These are phyloP conservation scores for Cheilosia vulpina DNA, from an alignment of 2,888 invertebrate species.

Conservation along the genomic window DNA sequence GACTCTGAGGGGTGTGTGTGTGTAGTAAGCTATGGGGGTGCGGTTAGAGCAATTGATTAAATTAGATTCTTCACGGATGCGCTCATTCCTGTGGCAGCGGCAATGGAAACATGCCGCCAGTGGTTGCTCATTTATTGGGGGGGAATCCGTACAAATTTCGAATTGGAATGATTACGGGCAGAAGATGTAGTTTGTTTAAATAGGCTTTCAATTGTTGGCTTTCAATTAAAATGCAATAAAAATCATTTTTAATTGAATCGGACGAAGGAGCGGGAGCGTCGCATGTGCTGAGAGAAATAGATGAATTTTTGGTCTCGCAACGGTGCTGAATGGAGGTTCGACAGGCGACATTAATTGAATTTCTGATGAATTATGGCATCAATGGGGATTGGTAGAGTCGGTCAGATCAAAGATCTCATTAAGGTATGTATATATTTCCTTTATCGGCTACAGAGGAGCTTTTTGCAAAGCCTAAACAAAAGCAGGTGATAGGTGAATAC, in stretches of 20 bases:
- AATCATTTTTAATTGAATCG: constrained; percentile 57
- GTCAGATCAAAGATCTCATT: too few species aligned
- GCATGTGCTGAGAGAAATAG: not conserved
- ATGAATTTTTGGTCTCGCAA: not conserved
- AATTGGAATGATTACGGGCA: constrained; percentile 7
- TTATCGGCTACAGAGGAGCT: too few species aligned
- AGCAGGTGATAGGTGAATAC: too few species aligned
- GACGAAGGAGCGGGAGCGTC: not conserved
- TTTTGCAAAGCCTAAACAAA: too few species aligned
- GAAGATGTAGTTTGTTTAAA: constrained; percentile 51
- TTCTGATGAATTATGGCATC: too few species aligned
- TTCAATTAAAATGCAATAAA: constrained; percentile 73
- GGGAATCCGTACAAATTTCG: constrained; percentile 45
- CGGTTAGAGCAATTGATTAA: constrained; percentile 75
- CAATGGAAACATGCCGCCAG: constrained; percentile 33
- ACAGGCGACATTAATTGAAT: too few species aligned
- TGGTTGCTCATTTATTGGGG: constrained; percentile 37
- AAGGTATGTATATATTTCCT: too few species aligned
- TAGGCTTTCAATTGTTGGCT: constrained; percentile 65
- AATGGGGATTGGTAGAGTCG: too few species aligned
- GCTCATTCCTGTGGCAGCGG: constrained; percentile 47
- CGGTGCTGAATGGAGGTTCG: not conserved
- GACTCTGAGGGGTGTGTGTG: constrained; percentile 29
- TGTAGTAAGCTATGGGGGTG: constrained; percentile 48
- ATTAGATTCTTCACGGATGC: constrained; percentile 74